A percentile compares a stretch with the other conserved stretches of the same genome.
phyloP scores from a whole-genome alignment of 1,140 invertebrate genomes.

The Sinonovacula constricta region DNA sequence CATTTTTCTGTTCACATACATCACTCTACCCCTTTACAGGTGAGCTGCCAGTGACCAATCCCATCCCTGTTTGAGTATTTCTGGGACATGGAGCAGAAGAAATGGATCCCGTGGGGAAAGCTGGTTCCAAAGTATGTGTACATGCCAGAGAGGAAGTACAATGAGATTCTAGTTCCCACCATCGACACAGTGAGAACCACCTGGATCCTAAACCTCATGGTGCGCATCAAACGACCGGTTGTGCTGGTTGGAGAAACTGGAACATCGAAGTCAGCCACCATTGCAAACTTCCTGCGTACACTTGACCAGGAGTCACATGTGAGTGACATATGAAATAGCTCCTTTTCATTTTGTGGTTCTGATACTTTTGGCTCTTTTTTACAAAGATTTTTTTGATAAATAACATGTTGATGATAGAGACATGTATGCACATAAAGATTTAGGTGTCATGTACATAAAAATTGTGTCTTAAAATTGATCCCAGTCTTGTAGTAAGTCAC shows the following conservation, averaged over 20 bases:
- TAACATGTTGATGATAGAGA: no score
- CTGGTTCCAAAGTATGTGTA: constrained; percentile 88
- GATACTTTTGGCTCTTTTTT: no score
- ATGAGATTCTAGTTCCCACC: constrained; percentile 92
- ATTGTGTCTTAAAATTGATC: no score
- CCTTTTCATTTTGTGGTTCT: no score
- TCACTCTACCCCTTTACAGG: constrained; percentile 76
- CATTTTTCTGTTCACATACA: not conserved
- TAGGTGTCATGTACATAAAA: no score
- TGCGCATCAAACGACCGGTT: constrained; percentile 86
- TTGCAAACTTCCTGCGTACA: constrained; percentile 87
- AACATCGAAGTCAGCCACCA: constrained; percentile 93
- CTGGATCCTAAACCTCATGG: constrained; percentile 89
- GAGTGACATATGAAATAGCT: no score
- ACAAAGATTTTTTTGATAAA: no score
- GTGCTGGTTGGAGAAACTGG: constrained; percentile 93
- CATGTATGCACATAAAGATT: no score
- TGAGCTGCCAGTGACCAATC: constrained; percentile 84
- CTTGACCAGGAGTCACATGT: constrained; percentile 85
- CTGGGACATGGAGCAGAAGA: constrained; percentile 82
- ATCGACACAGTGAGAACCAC: constrained; percentile 89
- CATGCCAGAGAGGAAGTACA: constrained; percentile 85
- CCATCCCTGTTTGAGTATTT: constrained; percentile 90
- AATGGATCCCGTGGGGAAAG: constrained; percentile 93
- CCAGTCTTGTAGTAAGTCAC: no score